Percentiles rank a stretch among this genome's conserved stretches.
phyloP scores from a whole-genome alignment of 2,888 invertebrate genomes.

The Hyalella azteca region DNA sequence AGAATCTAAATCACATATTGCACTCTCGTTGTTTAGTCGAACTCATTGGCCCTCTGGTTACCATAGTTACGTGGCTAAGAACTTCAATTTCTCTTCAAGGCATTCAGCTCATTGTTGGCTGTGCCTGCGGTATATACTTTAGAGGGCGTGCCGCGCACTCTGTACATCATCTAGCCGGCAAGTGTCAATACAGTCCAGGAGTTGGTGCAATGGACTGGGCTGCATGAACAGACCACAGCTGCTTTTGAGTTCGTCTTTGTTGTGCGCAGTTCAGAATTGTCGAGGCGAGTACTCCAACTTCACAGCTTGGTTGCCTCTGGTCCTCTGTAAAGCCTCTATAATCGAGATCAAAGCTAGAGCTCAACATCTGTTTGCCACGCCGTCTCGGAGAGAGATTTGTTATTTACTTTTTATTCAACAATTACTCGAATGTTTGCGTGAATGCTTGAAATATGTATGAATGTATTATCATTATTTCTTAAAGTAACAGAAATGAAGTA shows the following conservation, averaged over 20 bases:
- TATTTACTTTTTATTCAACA: no score
- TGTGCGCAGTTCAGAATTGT: neutral
- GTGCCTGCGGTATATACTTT: no score
- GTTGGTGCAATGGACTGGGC: no score
- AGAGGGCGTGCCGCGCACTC: neutral
- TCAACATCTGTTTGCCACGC: neutral
- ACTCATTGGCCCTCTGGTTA: no score
- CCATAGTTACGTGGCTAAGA: no score
- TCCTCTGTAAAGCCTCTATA: constrained; percentile 19
- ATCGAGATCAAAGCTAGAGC: constrained; percentile 24
- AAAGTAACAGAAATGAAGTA: no score
- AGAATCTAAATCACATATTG: no score
- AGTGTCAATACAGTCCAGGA: neutral
- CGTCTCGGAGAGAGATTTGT: neutral
- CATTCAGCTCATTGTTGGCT: no score
- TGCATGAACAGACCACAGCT: neutral
- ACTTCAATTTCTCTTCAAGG: no score
- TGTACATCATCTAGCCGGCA: neutral
- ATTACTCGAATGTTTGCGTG: constrained; percentile 8
- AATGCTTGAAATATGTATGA: no score
- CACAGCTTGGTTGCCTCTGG: constrained; percentile 22
- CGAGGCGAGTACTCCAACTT: neutral
- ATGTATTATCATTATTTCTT: no score
- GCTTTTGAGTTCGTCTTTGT: neutral
- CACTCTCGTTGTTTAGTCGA: no score